phyloP scores from a whole-genome alignment of 2,113 vertebrate species.

The Actenoides hombroni region DNA sequence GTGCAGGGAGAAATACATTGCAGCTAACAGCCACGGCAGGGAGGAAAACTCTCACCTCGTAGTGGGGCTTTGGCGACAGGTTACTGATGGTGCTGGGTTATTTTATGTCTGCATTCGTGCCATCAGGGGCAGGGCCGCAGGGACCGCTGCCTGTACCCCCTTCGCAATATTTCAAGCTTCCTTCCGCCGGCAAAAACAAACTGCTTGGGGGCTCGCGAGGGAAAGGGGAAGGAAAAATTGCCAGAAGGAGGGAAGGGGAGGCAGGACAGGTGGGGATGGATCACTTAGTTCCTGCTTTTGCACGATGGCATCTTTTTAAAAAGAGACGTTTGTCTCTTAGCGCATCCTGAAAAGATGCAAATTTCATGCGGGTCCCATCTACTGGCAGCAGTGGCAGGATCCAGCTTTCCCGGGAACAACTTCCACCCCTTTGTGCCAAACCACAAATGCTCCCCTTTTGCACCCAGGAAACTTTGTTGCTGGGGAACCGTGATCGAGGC shows the following conservation, averaged over 20 bases:
- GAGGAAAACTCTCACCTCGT: slow-evolving; percentile 71
- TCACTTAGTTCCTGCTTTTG: not conserved
- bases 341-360: not conserved
- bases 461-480: not conserved
- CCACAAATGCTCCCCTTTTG: not conserved
- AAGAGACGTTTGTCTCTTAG: not conserved
- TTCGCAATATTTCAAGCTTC: slow-evolving; percentile 76
- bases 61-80: slow-evolving; percentile 73
- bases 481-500: accelerated
- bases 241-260: not conserved
- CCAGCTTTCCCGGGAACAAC: not conserved
- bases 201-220: slow-evolving; percentile 33
- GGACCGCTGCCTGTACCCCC: slow-evolving; percentile 64
- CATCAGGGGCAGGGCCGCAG: slow-evolving; percentile 74
- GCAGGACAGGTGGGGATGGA: not conserved
- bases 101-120: slow-evolving; percentile 76
- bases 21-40: slow-evolving; percentile 80
- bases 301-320: not conserved
- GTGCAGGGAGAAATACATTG: slow-evolving; percentile 81
- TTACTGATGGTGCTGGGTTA: slow-evolving; percentile 82
- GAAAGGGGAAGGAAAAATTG: slow-evolving; percentile 33
- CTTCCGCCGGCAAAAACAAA: slow-evolving; percentile 64
- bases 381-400: not conserved
- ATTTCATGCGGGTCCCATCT: not conserved
- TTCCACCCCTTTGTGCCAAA: not conserved